Evolutionary conservation across 92 coral and sea anemone genomes (phyloP), one percentile per base, ranked within the genome.

Genomic region (Pocillopora grandis): DNA sequence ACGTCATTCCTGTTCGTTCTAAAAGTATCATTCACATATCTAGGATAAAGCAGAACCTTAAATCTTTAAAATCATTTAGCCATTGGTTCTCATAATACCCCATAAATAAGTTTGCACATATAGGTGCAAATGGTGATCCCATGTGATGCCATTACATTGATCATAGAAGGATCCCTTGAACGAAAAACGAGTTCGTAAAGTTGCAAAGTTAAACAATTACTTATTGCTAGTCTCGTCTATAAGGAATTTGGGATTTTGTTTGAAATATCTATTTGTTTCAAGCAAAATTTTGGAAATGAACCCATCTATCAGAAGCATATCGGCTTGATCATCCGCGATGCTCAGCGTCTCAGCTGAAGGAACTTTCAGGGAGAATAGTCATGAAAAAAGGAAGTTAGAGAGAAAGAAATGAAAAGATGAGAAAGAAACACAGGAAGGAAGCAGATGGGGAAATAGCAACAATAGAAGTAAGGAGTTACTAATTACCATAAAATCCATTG

Each of bases 131-230:
- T 23, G 72, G 72, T 9, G 72, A 67, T n/a, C 72, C 62, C 76
- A 65, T 65, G 31, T 5, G 27, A 82, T 82, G 18, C 89, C 83
- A 71, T 84, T 83, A 7, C 27, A 74, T 89, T 89, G 92, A 64
- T 89, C 89, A 65, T 84, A 83, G 61, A 77, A 88, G 3, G n/a
- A 68, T 58, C 75, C 80, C 56, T 80, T 74, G 42, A 80, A 80
- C 64, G 79, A 27, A 63, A 86, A 79, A 72, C 79, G 89, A 49
- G 89, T 86, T 37, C 74, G 80, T 16, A 77, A 60, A 18, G 85
- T 86, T 48, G 85, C 81, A 78, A 79, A 69, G 48, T 10, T 62
- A 64, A 86, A 87, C 27, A 80, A 66, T 37, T 80, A 52, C 68
- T 64, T 87, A 52, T 81, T 83, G 18, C 77, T 76, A 66, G 55